Percentiles rank a stretch among this genome's conserved stretches.
Conservation (phyloP, 2,113 vertebrate genomes). For the Vulpes vulpes region DNA sequence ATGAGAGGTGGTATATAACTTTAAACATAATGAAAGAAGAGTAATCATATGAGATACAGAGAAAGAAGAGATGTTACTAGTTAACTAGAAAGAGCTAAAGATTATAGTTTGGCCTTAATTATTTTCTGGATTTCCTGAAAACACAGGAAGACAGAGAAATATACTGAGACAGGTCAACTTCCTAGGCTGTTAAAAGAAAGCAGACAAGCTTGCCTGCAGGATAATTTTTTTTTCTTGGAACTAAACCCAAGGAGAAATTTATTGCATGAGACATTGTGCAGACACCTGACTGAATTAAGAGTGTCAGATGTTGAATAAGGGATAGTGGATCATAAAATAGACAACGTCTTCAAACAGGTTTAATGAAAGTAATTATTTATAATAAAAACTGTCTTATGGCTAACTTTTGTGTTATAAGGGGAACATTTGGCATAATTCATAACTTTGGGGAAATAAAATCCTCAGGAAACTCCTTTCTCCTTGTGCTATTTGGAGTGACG, state of each 20-base stretch:
- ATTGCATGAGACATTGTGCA: slow-evolving; percentile 55
- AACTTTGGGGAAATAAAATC: slow-evolving; percentile 55
- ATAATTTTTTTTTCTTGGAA: slow-evolving; percentile 33
- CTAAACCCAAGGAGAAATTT: slow-evolving; percentile 56
- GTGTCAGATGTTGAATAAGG: slow-evolving; percentile 64
- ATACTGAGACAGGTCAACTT: slow-evolving; percentile 1
- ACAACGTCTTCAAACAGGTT: slow-evolving; percentile 60
- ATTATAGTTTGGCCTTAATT: not conserved
- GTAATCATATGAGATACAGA: not conserved
- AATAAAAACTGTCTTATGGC: slow-evolving; percentile 48
- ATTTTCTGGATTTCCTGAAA: slow-evolving; percentile 37
- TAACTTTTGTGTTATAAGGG: slow-evolving; percentile 54
- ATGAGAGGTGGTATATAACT: not conserved
- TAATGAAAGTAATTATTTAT: slow-evolving; percentile 66
- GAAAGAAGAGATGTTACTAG: slow-evolving; percentile 1
- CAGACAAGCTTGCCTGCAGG: slow-evolving; percentile 32
- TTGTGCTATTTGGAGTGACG: not conserved
- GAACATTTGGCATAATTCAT: slow-evolving; percentile 12
- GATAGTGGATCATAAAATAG: slow-evolving; percentile 40
- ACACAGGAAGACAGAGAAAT: slow-evolving; percentile 34
- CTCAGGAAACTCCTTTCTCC: not conserved
- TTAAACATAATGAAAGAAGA: not conserved
- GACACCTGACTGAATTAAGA: slow-evolving; percentile 64
- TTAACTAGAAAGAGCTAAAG: not conserved
- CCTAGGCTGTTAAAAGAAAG: not conserved